Percentiles rank a stretch among this genome's conserved stretches.
Conservation (phyloP, 2,113 vertebrate genomes). For the Antennarius striatus region DNA sequence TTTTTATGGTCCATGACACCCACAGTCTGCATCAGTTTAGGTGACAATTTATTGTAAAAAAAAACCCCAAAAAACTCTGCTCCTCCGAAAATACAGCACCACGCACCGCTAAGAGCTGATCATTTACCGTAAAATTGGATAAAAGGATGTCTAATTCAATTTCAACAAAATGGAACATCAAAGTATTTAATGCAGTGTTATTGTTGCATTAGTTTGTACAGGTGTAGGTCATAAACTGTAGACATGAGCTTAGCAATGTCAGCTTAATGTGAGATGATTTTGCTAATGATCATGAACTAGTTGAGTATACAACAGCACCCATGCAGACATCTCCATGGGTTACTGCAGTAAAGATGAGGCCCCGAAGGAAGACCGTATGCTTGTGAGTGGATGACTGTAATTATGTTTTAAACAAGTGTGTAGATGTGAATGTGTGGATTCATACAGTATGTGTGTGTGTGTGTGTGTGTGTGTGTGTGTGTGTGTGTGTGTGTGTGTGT, state of each 20-base stretch:
- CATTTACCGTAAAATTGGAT: background rate
- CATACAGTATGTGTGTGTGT: background rate
- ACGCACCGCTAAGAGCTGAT: background rate
- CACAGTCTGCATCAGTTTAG: background rate
- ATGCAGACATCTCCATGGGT: slow-evolving; percentile 25
- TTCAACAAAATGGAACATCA: background rate
- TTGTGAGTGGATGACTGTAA: background rate
- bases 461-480: background rate
- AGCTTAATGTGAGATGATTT: slow-evolving; percentile 2
- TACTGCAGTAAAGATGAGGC: slow-evolving; percentile 45
- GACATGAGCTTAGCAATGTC: background rate
- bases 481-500: background rate
- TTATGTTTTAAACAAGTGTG: slow-evolving; percentile 8
- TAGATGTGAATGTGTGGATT: background rate
- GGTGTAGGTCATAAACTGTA: slow-evolving; percentile 11
- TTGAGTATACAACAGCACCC: slow-evolving; percentile 8
- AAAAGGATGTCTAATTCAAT: no score
- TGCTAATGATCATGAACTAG: background rate
- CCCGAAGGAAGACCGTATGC: slow-evolving; percentile 11
- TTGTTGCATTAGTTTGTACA: background rate
- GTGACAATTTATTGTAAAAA: background rate
- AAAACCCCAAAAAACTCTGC: background rate
- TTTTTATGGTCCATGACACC: slow-evolving; percentile 8
- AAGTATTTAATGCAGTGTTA: background rate
- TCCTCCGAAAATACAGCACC: background rate